phyloP scores from a whole-genome alignment of 2,888 invertebrate genomes.

The Ypsolopha scabrella region DNA sequence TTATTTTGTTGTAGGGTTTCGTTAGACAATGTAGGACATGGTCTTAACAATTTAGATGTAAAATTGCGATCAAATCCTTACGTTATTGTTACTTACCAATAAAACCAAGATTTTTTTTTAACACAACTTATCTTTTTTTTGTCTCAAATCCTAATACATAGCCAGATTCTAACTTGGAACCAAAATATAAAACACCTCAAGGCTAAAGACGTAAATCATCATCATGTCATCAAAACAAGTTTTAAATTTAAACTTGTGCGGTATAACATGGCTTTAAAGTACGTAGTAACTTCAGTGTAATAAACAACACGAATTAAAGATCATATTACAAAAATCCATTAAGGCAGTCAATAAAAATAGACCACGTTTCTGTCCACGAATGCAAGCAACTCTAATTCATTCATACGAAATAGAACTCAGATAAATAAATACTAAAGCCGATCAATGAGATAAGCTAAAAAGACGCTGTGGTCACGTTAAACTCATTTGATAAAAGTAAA shows the following conservation, averaged over 20 bases:
- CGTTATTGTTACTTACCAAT: no score
- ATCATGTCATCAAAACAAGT: constrained; percentile 23
- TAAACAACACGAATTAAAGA: constrained; percentile 53
- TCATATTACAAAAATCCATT: constrained; percentile 67
- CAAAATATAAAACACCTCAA: not conserved
- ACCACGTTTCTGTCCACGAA: constrained; percentile 24
- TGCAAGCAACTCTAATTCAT: constrained; percentile 38
- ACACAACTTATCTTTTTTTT: no score
- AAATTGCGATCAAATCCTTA: no score
- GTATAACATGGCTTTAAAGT: constrained; percentile 38
- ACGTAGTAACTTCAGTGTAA: constrained; percentile 20
- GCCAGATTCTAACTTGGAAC: no score
- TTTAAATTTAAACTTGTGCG: constrained; percentile 31
- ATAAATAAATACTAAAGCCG: constrained; percentile 22
- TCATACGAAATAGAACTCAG: constrained; percentile 44
- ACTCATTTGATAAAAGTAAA: not conserved
- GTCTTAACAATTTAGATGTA: no score
- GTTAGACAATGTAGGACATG: no score
- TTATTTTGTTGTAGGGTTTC: not conserved
- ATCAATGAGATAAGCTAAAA: constrained; percentile 20
- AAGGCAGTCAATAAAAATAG: constrained; percentile 62
- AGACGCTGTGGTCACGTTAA: constrained; percentile 2
- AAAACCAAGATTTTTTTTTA: no score
- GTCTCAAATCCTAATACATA: no score
- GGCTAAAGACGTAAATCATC: constrained; percentile 10